Evolutionary conservation across 2,797 vertebrate genomes (phyloP).

Genomic region (Esox lucius): DNA sequence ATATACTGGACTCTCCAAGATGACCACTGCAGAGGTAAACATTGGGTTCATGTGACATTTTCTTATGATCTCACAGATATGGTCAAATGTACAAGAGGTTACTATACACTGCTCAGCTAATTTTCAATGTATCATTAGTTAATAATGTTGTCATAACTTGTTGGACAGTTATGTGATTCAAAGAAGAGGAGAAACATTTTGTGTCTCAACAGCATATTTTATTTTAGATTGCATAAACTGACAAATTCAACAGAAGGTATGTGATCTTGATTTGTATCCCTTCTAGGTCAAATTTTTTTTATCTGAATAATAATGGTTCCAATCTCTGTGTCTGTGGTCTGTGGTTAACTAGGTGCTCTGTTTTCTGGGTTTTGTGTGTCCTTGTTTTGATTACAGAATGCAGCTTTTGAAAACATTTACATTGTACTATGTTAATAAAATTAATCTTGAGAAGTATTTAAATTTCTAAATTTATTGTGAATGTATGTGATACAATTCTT

Average conservation of each 20-base stretch:
- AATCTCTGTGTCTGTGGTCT: background rate
- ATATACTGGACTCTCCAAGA: slow-evolving; percentile 19
- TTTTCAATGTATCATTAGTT: background rate
- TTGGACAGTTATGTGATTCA: background rate
- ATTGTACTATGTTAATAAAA: background rate
- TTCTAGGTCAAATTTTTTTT: background rate
- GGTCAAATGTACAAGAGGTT: background rate
- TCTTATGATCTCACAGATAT: background rate
- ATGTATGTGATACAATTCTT: background rate
- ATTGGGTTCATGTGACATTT: background rate
- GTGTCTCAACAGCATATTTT: background rate
- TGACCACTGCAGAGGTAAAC: background rate
- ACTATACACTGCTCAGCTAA: background rate
- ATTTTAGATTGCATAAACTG: background rate
- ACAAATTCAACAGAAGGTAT: background rate
- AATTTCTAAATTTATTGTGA: background rate
- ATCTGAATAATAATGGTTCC: background rate
- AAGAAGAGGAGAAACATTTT: background rate
- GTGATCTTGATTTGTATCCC: background rate
- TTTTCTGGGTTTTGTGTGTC: background rate
- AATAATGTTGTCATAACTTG: background rate
- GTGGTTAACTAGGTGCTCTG: background rate
- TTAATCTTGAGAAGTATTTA: background rate
- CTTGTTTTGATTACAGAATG: background rate
- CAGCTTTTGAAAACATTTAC: background rate